These are phyloP conservation scores for Centruroides vittatus DNA, from an alignment of 1,140 invertebrate genomes.

Conservation along the genomic window DNA sequence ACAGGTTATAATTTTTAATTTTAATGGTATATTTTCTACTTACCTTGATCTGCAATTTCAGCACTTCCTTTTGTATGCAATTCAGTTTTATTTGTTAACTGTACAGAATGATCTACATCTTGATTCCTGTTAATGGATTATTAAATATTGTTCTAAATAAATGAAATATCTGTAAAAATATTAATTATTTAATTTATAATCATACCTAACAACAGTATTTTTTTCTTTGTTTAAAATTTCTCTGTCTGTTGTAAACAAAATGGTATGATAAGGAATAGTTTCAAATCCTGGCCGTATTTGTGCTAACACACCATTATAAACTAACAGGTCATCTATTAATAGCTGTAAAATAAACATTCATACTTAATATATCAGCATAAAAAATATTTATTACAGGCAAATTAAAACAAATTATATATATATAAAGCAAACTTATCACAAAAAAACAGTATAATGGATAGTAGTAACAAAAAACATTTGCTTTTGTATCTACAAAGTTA, in stretches of 20 bases:
- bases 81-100: neutral
- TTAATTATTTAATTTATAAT: too few relatives aligned
- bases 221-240: conserved; percentile 18
- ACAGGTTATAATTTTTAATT: too few relatives aligned
- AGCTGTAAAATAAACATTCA: conserved; percentile 26
- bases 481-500: too few relatives aligned
- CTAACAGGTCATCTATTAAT: conserved; percentile 54
- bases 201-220: neutral
- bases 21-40: too few relatives aligned
- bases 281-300: conserved; percentile 25
- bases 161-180: too few relatives aligned
- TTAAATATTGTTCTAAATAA: too few relatives aligned
- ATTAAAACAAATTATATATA: too few relatives aligned
- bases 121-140: neutral
- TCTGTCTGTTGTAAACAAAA: conserved; percentile 34
- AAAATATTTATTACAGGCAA: too few relatives aligned
- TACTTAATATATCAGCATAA: too few relatives aligned
- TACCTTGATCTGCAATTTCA: neutral
- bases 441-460: too few relatives aligned
- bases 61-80: neutral
- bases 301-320: conserved; percentile 53
- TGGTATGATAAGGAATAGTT: conserved; percentile 30
- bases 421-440: too few relatives aligned
- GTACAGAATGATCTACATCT: neutral
- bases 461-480: too few relatives aligned